Evolutionary conservation across 2,888 invertebrate genomes (phyloP).

Genomic region (Andrena fulva): DNA sequence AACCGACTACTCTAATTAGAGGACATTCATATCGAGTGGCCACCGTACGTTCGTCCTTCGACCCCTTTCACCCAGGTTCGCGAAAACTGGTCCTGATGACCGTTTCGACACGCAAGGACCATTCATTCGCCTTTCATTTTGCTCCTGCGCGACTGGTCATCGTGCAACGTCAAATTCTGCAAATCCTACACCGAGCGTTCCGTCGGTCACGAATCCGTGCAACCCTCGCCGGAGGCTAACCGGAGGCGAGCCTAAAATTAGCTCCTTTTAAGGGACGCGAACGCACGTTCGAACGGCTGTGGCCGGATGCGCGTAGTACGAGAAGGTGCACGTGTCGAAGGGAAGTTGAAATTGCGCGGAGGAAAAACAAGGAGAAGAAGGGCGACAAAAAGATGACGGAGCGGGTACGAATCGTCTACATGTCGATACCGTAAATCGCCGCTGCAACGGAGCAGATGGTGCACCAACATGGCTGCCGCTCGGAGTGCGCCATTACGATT

Average conservation of each 20-base stretch:
- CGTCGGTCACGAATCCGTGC: conserved; percentile 16
- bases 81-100: conserved; percentile 66
- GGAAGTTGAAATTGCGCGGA: conserved; percentile 50
- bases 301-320: conserved; percentile 56
- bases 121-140: conserved; percentile 27
- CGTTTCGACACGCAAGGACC: conserved; percentile 44
- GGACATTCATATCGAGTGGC: conserved; percentile 69
- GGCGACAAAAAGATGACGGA: background rate
- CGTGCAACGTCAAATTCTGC: background rate
- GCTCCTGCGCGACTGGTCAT: conserved; percentile 22
- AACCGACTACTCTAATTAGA: conserved; percentile 72
- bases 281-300: conserved; percentile 15
- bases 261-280: conserved; percentile 33
- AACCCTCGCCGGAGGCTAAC: conserved; percentile 8
- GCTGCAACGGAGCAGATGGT: conserved; percentile 30
- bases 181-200: background rate
- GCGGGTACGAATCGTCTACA: conserved; percentile 6
- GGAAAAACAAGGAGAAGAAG: conserved; percentile 20
- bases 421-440: conserved; percentile 27
- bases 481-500: conserved; percentile 10
- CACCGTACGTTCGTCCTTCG: conserved; percentile 16
- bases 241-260: conserved; percentile 29
- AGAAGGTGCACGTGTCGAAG: conserved; percentile 62
- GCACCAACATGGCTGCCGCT: conserved; percentile 2
- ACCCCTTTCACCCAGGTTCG: conserved; percentile 54